Evolutionary conservation across 2,888 invertebrate species (phyloP).

Genomic region (Gisinianus flammeolus): DNA sequence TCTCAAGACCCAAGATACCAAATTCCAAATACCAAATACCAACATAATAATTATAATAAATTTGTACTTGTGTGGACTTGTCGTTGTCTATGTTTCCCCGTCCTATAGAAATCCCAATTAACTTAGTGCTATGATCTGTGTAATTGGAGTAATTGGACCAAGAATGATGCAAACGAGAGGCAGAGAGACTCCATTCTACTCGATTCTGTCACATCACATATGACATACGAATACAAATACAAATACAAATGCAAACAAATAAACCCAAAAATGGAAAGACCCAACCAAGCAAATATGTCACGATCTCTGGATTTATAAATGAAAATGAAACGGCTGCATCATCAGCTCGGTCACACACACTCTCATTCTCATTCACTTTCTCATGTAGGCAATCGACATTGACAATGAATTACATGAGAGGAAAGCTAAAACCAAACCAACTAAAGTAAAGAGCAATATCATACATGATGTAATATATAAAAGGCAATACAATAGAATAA

Average conservation of each 20-base stretch:
- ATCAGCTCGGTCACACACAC: no score
- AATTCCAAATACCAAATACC: neutral
- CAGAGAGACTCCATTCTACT: no score
- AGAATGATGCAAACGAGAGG: slow-evolving; percentile 16
- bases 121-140: slow-evolving; percentile 28
- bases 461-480: no score
- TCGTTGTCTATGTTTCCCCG: neutral
- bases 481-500: no score
- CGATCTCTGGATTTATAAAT: neutral
- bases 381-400: no score
- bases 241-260: neutral
- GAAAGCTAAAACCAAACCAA: no score
- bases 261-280: neutral
- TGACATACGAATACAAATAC: neutral
- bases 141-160: slow-evolving; percentile 31
- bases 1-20: no score
- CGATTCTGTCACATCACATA: neutral
- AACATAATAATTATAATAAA: neutral
- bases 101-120: slow-evolving; percentile 9
- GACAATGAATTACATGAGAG: no score
- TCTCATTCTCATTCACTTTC: no score
- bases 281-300: neutral
- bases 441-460: no score
- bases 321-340: no score
- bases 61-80: neutral